Evolutionary conservation across 2,113 vertebrate species (phyloP).

Genomic region (Accipiter virgatus): DNA sequence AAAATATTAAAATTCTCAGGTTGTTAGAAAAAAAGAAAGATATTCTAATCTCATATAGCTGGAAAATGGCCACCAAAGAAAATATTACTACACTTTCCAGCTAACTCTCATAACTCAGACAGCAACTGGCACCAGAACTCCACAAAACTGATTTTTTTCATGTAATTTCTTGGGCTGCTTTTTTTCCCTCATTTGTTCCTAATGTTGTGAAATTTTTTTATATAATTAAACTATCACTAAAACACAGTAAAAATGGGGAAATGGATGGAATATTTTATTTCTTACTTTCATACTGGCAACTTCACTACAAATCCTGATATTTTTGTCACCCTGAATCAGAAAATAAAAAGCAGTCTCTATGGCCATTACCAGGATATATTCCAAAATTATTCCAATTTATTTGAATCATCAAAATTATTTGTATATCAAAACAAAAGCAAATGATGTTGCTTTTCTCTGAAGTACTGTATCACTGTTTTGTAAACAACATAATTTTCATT

Average conservation of each 20-base stretch:
- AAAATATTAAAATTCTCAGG: neutral
- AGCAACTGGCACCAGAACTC: neutral
- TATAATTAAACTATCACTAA: neutral
- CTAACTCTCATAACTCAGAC: neutral
- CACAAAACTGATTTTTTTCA: neutral
- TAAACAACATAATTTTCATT: slow-evolving; percentile 3
- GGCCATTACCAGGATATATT: neutral
- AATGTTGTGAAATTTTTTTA: neutral
- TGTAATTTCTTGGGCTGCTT: neutral
- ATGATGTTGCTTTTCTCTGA: neutral
- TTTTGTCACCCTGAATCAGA: neutral
- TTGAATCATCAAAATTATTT: neutral
- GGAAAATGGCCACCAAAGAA: neutral
- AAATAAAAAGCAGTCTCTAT: neutral
- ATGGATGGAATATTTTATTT: neutral
- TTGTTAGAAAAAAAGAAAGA: neutral
- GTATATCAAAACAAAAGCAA: neutral
- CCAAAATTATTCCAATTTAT: neutral
- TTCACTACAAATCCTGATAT: neutral
- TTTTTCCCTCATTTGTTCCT: neutral
- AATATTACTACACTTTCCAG: neutral
- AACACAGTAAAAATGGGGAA: neutral
- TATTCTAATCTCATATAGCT: neutral
- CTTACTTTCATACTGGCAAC: neutral
- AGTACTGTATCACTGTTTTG: neutral